These are phyloP conservation scores for Oxyruncus cristatus DNA, from an alignment of 2,113 vertebrate species.

Conservation along the genomic window DNA sequence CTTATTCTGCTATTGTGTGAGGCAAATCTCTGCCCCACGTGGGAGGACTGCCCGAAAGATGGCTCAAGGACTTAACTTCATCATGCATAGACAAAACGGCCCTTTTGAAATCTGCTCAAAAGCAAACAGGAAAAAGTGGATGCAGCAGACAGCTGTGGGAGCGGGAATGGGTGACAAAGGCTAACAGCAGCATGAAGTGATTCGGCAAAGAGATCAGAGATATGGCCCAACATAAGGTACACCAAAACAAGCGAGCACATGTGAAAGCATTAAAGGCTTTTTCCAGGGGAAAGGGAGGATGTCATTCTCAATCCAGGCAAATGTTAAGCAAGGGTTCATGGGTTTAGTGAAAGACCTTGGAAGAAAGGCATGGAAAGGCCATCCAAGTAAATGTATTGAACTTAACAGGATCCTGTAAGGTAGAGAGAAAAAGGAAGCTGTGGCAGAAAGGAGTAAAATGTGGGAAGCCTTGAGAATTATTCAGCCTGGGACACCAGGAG, in stretches of 20 bases:
- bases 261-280: not conserved
- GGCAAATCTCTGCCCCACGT: not conserved
- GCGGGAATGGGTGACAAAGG: not conserved
- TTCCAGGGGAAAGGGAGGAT: not conserved
- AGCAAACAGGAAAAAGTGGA: not conserved
- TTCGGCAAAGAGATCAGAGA: not conserved
- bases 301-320: not conserved
- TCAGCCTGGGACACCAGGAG: not conserved
- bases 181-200: not conserved
- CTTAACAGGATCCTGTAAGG: not conserved
- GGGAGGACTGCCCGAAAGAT: not conserved
- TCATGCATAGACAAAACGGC: not conserved
- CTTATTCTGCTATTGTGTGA: conserved; percentile 23
- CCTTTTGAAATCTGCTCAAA: not conserved
- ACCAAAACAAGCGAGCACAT: not conserved
- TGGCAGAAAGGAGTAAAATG: not conserved
- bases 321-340: not conserved
- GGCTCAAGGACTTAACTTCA: conserved; percentile 5
- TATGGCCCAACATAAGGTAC: fast-evolving
- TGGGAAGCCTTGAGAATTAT: not conserved
- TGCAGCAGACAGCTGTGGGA: not conserved
- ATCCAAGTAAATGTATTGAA: not conserved
- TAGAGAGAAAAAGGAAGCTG: not conserved
- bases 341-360: not conserved
- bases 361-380: not conserved